Evolutionary conservation across 1,140 invertebrate genomes (phyloP), one percentile per base, ranked within the genome.

Genomic region (Diorhabda elongata): DNA sequence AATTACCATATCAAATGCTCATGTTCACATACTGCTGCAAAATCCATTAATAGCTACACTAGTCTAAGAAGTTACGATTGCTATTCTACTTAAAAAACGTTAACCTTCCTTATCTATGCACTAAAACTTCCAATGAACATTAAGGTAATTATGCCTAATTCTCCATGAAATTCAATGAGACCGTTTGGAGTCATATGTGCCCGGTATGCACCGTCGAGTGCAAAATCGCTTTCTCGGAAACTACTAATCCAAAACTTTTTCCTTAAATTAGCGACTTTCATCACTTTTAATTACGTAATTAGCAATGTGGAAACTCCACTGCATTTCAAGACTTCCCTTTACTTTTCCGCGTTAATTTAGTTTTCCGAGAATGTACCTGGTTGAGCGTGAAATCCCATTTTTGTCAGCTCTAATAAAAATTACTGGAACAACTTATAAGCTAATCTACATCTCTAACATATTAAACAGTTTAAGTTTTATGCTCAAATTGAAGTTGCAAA

Each of bases 261-360:
- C 26, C 45, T 58, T 61, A 7, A 52, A 68, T 57, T 61, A 42
- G 67, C 47, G n/a, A 68, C 60, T 68, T 68, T 68, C 67, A 68
- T 68, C 67, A 58, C 59, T 68, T 68, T 61, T 62, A 68, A 68
- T 45, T 63, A 59, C 42, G 52, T 68, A 68, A 68, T 68, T 68
- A 68, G 61, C 61, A 57, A 44, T 41, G 47, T 52, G 59, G 61
- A 61, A 61, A 68, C 58, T 61, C 47, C 43, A 62, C n/a, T 42
- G 42, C 43, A 44, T 62, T 62, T 9, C 8, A 44, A 62, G 61
- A 62, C 42, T 62, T 62, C 44, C n/a, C 61, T 42, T 44, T 62
- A 58, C 57, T 68, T 68, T 52, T 68, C 64, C 43, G 61, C n/a
- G 47, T 61, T 61, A 68, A 68, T 68, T 68, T 45, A 41, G 42